Evolutionary conservation across 1,140 invertebrate genomes (phyloP), one percentile per base, ranked within the genome.

Genomic region (Dendrolimus punctatus): DNA sequence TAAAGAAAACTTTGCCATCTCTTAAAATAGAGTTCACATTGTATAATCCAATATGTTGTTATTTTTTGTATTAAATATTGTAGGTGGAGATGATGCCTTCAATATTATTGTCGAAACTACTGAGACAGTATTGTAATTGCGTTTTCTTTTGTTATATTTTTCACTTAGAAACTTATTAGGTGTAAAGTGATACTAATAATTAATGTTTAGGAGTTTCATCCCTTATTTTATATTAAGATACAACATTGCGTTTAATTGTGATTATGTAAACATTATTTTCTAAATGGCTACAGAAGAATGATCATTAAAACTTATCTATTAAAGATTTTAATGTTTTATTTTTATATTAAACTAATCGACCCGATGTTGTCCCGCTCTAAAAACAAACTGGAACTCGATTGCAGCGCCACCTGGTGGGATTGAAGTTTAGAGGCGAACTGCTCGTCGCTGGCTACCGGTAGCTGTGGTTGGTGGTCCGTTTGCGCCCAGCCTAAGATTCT

Each of bases 261-360:
- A 76, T 77, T 80, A 75, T 77, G 70, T 85, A 68, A 73, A 81
- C 76, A 77, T 78, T 80, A 80, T 77, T 83, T 78, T 76, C 71
- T 66, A 79, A 83, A 80, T 59, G 81, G 78, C 80, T 82, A 76
- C 71, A 81, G 66, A 77, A 72, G 62, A 78, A 82, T 83, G 77
- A 81, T 80, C 72, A 85, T 85, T 83, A 82, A 82, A 83, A 80
- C 72, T 81, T 81, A 83, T 76, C 74, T 76, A 83, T 80, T 81
- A 77, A 76, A 73, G 48, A 57, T 62, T 64, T 45, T 42, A 53
- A 41, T 53, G 8, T 63, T 69, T 66, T 62, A 58, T 60, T 61
- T 23, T 23, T n/a, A n/a, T n/a, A n/a, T n/a, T n/a, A n/a, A n/a
- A n/a, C n/a, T n/a, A n/a, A n/a, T n/a, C n/a, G n/a, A n/a, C n/a